phyloP scores from a whole-genome alignment of 2,797 vertebrate species.

The Anabacerthia variegaticeps region DNA sequence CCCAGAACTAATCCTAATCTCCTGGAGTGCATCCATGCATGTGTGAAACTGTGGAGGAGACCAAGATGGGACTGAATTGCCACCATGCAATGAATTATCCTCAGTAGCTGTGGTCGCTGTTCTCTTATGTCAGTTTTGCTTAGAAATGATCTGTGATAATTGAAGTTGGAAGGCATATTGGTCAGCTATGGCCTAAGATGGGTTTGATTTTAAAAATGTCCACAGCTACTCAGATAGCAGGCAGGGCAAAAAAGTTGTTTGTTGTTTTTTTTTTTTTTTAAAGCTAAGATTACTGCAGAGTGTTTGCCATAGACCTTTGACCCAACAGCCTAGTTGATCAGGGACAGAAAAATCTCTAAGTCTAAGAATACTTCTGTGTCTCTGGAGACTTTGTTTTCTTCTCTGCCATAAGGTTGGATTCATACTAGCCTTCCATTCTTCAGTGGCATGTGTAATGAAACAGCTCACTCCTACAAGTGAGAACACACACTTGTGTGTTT shows the following conservation, averaged over 20 bases:
- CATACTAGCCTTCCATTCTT: background rate
- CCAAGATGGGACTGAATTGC: conserved; percentile 29
- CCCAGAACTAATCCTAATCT: conserved; percentile 55
- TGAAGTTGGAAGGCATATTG: background rate
- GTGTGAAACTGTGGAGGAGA: conserved; percentile 40
- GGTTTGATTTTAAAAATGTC: background rate
- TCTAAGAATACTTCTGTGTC: background rate
- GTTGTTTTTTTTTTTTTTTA: background rate
- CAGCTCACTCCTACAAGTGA: background rate
- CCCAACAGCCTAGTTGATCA: background rate
- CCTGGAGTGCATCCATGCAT: conserved; percentile 35
- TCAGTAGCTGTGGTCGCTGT: background rate
- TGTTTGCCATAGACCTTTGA: background rate
- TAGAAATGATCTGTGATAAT: background rate
- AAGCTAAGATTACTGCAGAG: background rate
- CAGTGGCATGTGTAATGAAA: background rate
- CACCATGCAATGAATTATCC: background rate
- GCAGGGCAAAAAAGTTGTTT: background rate
- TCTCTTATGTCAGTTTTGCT: background rate
- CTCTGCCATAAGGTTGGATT: background rate
- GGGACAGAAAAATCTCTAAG: background rate
- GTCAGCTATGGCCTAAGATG: background rate
- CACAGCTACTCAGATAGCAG: background rate
- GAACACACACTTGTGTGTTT: background rate
- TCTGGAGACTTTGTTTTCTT: background rate